phyloP scores from a whole-genome alignment of 2,113 vertebrate genomes.

The Aplodontia rufa region DNA sequence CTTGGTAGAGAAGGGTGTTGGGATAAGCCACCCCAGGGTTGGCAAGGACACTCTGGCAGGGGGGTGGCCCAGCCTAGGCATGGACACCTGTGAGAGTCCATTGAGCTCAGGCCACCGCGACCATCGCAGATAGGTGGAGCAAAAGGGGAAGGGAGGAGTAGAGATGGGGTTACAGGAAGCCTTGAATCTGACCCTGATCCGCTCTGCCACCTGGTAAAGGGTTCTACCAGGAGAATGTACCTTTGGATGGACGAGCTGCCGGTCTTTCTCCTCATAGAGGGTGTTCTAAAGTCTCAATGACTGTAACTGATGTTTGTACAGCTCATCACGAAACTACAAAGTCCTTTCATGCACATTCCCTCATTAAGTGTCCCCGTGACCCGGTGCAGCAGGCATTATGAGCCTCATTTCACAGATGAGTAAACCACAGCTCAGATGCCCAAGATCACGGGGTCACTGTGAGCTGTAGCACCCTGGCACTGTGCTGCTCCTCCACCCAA shows the following conservation, averaged over 20 bases:
- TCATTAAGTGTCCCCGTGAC: neutral
- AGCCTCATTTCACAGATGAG: slow-evolving; percentile 28
- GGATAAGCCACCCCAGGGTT: neutral
- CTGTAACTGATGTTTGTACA: neutral
- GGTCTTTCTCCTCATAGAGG: neutral
- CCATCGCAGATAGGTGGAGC: neutral
- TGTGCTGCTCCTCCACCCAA: rapidly evolving
- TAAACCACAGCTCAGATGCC: neutral
- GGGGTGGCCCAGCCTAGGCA: neutral
- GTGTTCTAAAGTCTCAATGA: neutral
- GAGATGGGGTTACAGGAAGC: neutral
- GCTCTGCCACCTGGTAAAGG: neutral
- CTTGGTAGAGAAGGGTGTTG: neutral
- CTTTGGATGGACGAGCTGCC: neutral
- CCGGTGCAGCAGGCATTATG: neutral
- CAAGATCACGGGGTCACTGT: rapidly evolving
- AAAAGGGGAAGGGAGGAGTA: neutral
- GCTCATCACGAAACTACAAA: neutral
- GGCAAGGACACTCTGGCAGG: neutral
- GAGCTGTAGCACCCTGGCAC: neutral
- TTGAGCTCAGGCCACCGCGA: neutral
- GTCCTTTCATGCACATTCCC: neutral
- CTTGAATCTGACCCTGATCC: neutral
- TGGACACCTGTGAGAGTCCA: rapidly evolving
- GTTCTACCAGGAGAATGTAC: neutral